These are phyloP conservation scores for Campoplex capitator DNA, from an alignment of 2,888 invertebrate species.

Conservation along the genomic window DNA sequence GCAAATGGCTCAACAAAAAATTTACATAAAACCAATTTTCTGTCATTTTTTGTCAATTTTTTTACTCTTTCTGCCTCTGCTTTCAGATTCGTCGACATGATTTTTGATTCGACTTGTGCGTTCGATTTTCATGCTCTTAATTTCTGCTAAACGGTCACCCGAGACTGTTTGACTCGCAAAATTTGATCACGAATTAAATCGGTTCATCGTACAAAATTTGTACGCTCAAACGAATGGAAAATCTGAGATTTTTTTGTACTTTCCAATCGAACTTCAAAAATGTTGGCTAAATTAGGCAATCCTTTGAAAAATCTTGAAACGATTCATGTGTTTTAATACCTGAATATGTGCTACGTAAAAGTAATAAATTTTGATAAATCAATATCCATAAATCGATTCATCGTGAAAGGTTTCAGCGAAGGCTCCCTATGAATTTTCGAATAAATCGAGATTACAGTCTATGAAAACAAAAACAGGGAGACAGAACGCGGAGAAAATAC, in stretches of 20 bases:
- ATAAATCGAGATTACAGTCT: neutral
- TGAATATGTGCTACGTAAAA: neutral
- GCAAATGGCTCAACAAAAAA: too few species aligned
- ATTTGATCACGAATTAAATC: neutral
- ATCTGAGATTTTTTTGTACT: neutral
- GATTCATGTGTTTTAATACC: neutral
- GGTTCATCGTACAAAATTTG: too few species aligned
- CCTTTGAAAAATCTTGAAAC: neutral
- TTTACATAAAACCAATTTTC: too few species aligned
- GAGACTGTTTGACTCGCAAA: neutral
- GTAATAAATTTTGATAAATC: neutral
- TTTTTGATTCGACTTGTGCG: too few species aligned
- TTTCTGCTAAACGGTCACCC: too few species aligned
- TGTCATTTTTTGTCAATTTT: too few species aligned
- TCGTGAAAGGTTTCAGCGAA: conserved; percentile 2
- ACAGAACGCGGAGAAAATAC: conserved; percentile 4
- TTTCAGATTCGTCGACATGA: too few species aligned
- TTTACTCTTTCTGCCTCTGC: too few species aligned
- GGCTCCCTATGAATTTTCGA: neutral
- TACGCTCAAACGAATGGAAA: neutral
- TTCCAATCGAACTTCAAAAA: too few species aligned
- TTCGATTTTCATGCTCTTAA: too few species aligned
- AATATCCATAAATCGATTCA: neutral
- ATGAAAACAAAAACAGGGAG: conserved; percentile 7
- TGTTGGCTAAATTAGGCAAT: neutral